Evolutionary conservation across 1,140 invertebrate species (phyloP), one percentile per base, ranked within the genome.

Genomic region (Scaptomyza montana): DNA sequence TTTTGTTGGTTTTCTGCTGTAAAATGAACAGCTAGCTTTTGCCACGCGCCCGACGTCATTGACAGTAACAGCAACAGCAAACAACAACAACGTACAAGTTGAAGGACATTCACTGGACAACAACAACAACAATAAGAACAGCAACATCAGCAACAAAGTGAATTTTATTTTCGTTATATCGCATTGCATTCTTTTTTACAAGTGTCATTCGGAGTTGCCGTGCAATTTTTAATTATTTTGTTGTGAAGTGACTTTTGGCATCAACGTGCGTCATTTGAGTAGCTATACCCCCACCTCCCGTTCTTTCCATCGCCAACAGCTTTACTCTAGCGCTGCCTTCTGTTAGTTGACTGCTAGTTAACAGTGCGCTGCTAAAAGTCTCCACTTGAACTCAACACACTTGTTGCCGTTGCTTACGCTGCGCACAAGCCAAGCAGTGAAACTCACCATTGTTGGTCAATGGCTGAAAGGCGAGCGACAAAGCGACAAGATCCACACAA

Each of bases 161-260:
- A 43, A 12, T 41, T 41, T 41, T 3, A 16, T 41, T 8, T 41
- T 5, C 12, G 39, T 10, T n/a, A 41, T 43, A 43, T 43, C 39
- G 65, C 71, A 78, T 77, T 87, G 78, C 80, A 72, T 74, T 77
- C 63, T 47, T 25, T 25, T 25, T 74, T n/a, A n/a, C n/a, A n/a
- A n/a, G 56, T 75, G 61, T 64, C 57, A 67, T 36, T 36, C 33
- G 7, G 6, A 9, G 33, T 36, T 9, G 33, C 33, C 33, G 33
- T 36, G 78, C 76, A 69, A 74, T 74, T 84, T 84, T 85, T 86
- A 85, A 85, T 85, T 85, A 85, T 85, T 86, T 85, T 79, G 76
- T 84, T 79, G 74, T 77, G 60, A 78, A 80, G 78, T 80, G 78
- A 62, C 59, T 66, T 43, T 43, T 43, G 39, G 19, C 45, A 47